A percentile compares a stretch with the other conserved stretches of the same genome.
Evolutionary conservation across 2,888 invertebrate genomes (phyloP).

Genomic region (Macaria liturata): DNA sequence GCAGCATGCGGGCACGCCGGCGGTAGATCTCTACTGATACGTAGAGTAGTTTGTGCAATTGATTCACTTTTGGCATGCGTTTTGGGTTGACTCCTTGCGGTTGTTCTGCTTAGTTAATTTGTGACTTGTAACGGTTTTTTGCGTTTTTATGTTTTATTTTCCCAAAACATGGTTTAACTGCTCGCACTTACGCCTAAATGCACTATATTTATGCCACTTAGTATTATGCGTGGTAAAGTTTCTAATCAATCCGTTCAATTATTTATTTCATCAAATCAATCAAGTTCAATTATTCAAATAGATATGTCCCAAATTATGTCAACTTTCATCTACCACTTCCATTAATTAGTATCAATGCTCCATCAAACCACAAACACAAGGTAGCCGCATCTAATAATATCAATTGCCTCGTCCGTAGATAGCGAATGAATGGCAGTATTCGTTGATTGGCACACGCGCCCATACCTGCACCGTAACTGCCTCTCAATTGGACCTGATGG

Average conservation of each 20-base stretch:
- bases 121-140: neutral
- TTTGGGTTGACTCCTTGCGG: neutral
- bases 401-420: too few species aligned
- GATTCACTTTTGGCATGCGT: neutral
- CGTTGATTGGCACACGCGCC: conserved; percentile 40
- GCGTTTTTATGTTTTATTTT: neutral
- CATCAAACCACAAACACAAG: too few species aligned
- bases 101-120: neutral
- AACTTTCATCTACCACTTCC: too few species aligned
- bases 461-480: conserved; percentile 64
- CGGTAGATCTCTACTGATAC: conserved; percentile 16
- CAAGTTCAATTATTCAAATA: too few species aligned
- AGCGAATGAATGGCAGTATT: conserved; percentile 22
- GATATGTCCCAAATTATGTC: too few species aligned
- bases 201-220: neutral
- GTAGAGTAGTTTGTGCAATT: neutral
- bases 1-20: conserved; percentile 17
- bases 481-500: conserved; percentile 53
- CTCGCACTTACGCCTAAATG: neutral
- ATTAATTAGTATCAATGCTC: too few species aligned
- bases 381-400: too few species aligned
- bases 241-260: too few species aligned
- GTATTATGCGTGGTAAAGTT: too few species aligned
- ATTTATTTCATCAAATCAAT: too few species aligned
- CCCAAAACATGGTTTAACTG: neutral